These are phyloP conservation scores for Ochropacha duplaris DNA, from an alignment of 2,888 invertebrate genomes.

Conservation along the genomic window DNA sequence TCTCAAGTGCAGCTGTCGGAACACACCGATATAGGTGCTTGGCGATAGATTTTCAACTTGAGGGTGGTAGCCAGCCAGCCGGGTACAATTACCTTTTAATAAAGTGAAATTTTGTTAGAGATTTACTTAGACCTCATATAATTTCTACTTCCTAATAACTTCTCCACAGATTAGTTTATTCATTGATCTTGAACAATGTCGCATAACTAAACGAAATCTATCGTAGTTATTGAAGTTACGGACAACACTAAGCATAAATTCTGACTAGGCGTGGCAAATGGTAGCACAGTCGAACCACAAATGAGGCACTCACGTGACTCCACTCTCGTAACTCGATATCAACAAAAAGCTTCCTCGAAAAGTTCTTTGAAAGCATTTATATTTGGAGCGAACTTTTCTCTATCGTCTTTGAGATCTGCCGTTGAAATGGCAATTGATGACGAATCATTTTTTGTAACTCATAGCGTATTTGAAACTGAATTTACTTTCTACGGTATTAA, in stretches of 20 bases:
- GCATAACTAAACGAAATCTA: not conserved
- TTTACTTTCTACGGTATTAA: not conserved
- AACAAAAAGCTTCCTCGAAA: constrained; percentile 33
- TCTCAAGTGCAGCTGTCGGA: no score
- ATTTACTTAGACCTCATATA: not conserved
- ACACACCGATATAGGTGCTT: no score
- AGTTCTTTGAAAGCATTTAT: constrained; percentile 44
- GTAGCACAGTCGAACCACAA: constrained; percentile 26
- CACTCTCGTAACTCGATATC: constrained; percentile 24
- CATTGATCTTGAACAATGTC: not conserved
- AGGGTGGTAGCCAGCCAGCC: no score
- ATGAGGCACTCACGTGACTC: constrained; percentile 47
- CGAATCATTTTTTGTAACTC: constrained; percentile 19
- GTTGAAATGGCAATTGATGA: constrained; percentile 35
- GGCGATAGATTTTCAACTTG: no score
- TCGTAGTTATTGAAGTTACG: not conserved
- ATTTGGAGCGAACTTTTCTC: constrained; percentile 22
- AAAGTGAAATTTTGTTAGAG: no score
- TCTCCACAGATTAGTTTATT: no score
- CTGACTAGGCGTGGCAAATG: constrained; percentile 14
- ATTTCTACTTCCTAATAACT: not conserved
- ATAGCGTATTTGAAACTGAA: not conserved
- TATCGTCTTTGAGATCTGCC: constrained; percentile 36
- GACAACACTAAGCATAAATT: constrained; percentile 7
- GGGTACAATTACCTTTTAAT: no score